Conservation (phyloP, 1,140 invertebrate genomes). For the Apis dorsata region DNA sequence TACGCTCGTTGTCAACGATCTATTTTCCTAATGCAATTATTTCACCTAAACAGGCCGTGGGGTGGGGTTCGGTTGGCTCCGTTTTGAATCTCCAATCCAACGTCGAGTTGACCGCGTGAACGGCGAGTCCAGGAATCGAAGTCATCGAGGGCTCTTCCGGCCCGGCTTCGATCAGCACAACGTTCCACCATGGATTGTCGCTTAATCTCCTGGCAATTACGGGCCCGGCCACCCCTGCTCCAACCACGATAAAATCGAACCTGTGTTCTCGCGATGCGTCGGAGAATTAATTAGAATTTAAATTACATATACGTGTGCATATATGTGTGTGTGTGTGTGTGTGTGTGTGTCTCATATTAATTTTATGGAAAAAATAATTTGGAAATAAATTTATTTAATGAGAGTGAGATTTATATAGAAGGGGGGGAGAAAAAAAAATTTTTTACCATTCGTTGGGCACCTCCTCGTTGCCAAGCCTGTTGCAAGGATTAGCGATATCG, state of each 20-base stretch:
- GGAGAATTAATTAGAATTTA: not conserved
- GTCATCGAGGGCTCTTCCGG: constrained; percentile 86
- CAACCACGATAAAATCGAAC: constrained; percentile 83
- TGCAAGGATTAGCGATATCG: constrained; percentile 80
- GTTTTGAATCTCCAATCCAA: constrained; percentile 84
- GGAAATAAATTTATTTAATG: too few relatives aligned
- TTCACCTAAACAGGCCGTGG: constrained; percentile 76
- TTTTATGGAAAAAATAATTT: too few relatives aligned
- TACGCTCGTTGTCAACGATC: too few relatives aligned
- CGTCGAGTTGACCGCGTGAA: constrained; percentile 80
- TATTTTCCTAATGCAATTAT: too few relatives aligned
- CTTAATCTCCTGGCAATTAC: constrained; percentile 82
- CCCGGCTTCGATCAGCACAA: constrained; percentile 86
- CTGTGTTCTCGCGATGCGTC: constrained; percentile 44
- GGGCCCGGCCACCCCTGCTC: constrained; percentile 83
- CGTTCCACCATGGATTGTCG: constrained; percentile 75
- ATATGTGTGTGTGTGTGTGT: too few relatives aligned
- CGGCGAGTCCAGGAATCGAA: constrained; percentile 84
- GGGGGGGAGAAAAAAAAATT: not conserved
- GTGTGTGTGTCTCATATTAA: too few relatives aligned
- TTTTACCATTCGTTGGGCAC: constrained; percentile 66
- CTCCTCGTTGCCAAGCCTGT: constrained; percentile 69
- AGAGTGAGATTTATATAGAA: too few relatives aligned
- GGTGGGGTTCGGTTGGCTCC: constrained; percentile 80
- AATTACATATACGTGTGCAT: too few relatives aligned